Evolutionary conservation across 2,888 invertebrate species (phyloP).

Genomic region (Erebia ligea): DNA sequence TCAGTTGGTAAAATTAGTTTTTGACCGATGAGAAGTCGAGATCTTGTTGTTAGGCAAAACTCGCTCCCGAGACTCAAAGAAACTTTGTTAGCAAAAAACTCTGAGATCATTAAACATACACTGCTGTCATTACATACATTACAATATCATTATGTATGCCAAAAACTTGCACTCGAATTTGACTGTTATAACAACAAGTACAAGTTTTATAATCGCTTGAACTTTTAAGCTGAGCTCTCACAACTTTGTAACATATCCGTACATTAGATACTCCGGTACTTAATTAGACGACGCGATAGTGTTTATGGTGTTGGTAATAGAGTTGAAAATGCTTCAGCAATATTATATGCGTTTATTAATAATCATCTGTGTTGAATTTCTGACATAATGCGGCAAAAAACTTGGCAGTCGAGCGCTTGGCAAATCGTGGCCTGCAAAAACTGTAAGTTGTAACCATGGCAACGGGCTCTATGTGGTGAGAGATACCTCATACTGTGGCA

Average conservation of each 20-base stretch:
- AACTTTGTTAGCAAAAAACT: slow-evolving; percentile 16
- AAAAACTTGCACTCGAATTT: background rate
- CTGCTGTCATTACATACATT: background rate
- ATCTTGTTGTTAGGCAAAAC: slow-evolving; percentile 11
- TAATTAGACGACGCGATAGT: slow-evolving; percentile 7
- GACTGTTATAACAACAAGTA: background rate
- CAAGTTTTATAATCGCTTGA: background rate
- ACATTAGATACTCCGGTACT: slow-evolving; percentile 10
- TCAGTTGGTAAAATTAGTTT: background rate
- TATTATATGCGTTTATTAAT: slow-evolving; percentile 26
- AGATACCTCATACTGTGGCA: background rate
- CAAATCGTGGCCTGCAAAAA: slow-evolving; percentile 46
- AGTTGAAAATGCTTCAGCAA: background rate
- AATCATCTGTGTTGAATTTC: slow-evolving; percentile 37
- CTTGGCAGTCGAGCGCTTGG: slow-evolving; percentile 52
- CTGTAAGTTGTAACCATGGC: slow-evolving; percentile 27
- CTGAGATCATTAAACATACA: slow-evolving; percentile 16
- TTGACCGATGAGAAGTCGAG: background rate
- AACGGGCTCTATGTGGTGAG: slow-evolving; percentile 12
- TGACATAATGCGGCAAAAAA: slow-evolving; percentile 62
- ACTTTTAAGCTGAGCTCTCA: background rate
- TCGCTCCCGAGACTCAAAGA: slow-evolving; percentile 2
- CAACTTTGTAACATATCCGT: slow-evolving; percentile 23
- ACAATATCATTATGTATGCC: background rate
- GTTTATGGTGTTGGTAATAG: background rate